phyloP scores from a whole-genome alignment of 2,113 vertebrate species.

The Rhabdomys dilectus region DNA sequence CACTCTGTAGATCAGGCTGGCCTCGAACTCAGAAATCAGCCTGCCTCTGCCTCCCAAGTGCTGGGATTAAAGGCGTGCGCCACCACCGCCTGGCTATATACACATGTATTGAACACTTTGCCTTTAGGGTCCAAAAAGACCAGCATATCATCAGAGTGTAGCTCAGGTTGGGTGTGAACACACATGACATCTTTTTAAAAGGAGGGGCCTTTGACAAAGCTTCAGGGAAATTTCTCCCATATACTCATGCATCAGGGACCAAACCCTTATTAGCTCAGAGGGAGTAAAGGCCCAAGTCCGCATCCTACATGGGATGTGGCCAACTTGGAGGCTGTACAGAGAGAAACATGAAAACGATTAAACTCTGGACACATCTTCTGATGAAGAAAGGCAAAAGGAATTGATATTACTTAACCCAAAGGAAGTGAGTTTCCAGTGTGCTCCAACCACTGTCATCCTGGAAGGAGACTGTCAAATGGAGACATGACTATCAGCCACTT shows the following conservation, averaged over 20 bases:
- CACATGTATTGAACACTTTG: background rate
- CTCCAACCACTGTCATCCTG: background rate
- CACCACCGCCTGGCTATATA: too few relatives aligned
- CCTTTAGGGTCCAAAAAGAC: background rate
- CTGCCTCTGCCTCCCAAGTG: too few relatives aligned
- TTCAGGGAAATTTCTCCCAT: background rate
- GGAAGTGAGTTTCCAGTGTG: background rate
- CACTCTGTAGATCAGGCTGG: too few relatives aligned
- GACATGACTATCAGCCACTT: background rate
- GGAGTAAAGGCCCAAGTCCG: background rate
- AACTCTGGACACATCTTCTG: background rate
- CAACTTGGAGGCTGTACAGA: background rate
- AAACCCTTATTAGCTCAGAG: background rate
- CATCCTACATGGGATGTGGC: background rate
- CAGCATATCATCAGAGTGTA: too few relatives aligned
- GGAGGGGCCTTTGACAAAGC: background rate
- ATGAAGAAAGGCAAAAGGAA: slow-evolving; percentile 48
- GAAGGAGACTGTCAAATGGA: background rate
- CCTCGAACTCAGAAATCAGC: too few relatives aligned
- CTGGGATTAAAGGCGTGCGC: too few relatives aligned
- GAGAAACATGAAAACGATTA: background rate
- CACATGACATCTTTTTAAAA: background rate
- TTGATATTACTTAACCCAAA: background rate
- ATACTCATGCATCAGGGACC: background rate
- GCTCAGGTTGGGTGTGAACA: background rate